A percentile compares a stretch with the other conserved stretches of the same genome.
These are phyloP conservation scores for Oasisia sp. DNA, from an alignment of 2,888 invertebrate genomes.

Conservation along the genomic window DNA sequence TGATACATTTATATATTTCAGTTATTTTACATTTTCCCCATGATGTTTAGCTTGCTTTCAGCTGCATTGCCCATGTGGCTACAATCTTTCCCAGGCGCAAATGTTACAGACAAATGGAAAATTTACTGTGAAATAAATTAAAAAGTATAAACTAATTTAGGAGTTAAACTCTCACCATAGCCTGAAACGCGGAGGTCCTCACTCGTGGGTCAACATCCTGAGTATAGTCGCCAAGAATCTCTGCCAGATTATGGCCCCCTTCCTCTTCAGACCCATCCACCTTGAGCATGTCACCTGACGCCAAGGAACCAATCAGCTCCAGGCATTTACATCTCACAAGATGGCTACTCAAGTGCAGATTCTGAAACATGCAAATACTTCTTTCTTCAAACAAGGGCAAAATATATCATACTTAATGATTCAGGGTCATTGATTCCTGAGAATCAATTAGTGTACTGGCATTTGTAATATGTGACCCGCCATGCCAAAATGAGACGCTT, in stretches of 20 bases:
- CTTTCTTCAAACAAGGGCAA: not conserved
- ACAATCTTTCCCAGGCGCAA: too few relatives aligned
- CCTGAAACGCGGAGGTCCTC: slow-evolving; percentile 86
- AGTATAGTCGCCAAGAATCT: slow-evolving; percentile 85
- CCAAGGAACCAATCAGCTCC: slow-evolving; percentile 78
- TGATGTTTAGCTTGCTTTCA: too few relatives aligned
- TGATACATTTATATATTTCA: too few relatives aligned
- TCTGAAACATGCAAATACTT: slow-evolving; percentile 43
- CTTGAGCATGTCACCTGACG: slow-evolving; percentile 47
- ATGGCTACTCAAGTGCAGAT: slow-evolving; percentile 69
- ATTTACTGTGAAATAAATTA: too few relatives aligned
- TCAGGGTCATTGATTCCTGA: too few relatives aligned
- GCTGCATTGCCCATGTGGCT: too few relatives aligned
- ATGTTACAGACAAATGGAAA: too few relatives aligned
- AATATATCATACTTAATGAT: not conserved
- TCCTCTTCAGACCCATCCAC: not conserved
- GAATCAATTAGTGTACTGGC: not conserved
- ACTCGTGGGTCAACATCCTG: slow-evolving; percentile 90
- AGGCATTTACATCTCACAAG: slow-evolving; percentile 83
- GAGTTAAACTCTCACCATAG: slow-evolving; percentile 73
- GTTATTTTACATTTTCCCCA: too few relatives aligned
- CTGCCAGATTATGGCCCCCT: slow-evolving; percentile 69
- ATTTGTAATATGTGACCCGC: not conserved
- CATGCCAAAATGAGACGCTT: too few relatives aligned
- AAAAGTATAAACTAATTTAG: not conserved